A percentile compares a stretch with the other conserved stretches of the same genome.
phyloP scores from a whole-genome alignment of 2,797 vertebrate species.

The Perodicticus potto region DNA sequence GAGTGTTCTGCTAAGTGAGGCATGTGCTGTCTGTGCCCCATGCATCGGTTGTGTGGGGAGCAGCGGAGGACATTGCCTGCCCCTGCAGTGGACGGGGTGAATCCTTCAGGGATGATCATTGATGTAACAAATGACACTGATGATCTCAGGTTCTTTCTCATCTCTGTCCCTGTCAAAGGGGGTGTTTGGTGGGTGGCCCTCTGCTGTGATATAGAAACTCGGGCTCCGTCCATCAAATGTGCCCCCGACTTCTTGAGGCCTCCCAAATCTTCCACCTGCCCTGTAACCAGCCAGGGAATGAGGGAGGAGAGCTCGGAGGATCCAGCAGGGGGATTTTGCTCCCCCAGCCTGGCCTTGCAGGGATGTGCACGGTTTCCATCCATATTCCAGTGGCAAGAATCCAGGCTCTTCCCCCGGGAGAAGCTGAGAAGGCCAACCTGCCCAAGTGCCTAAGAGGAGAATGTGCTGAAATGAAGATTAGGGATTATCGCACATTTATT shows the following conservation, averaged over 20 bases:
- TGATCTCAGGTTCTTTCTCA: neutral
- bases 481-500: neutral
- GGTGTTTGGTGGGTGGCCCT: neutral
- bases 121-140: neutral
- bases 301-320: neutral
- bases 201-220: neutral
- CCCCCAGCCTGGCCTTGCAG: neutral
- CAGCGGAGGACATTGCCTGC: fast-evolving
- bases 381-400: neutral
- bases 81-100: neutral
- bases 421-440: neutral
- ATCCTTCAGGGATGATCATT: too few species aligned
- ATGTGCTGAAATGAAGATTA: neutral
- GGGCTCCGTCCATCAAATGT: neutral
- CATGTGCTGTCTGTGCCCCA: neutral
- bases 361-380: neutral
- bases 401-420: neutral
- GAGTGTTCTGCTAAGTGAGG: neutral
- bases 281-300: neutral
- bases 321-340: neutral
- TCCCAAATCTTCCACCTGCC: neutral
- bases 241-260: neutral
- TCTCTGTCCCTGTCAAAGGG: fast-evolving
- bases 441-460: fast-evolving
- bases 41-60: neutral